Base-by-base conservation (phyloP, 1,140 invertebrate genomes). In the Popillia japonica region DNA sequence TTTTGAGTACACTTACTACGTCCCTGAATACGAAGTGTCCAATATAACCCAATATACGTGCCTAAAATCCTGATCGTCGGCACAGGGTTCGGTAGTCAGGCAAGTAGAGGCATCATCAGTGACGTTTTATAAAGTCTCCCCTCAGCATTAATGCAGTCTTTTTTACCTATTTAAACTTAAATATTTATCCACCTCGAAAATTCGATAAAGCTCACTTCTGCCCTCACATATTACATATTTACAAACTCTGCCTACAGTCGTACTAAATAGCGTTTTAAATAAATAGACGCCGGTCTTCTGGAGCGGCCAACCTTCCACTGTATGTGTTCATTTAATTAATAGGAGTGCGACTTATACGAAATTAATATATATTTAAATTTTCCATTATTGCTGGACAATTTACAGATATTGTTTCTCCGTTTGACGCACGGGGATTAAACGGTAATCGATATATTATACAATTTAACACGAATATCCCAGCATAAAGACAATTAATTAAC, bases 11-110 rank as follows among this genome's bases (percentile, higher is more conserved):
- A 61, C 44, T 77, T 77, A 48, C 44, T 23, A 61, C 22, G 23
- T 11, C 48, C n/a, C 48, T 17, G 75, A 77, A 77, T 77, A 77
- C 75, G 75, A 77, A 77, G 75, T 77, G 75, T 64, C 59, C 75
- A 77, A 77, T 59, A 77, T 64, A 59, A 77, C 75, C 48, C 75
- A 42, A 41, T 48, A 64, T 7, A 59, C 75, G 75, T 77, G 75
- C n/a, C 59, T 27, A 40, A 59, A 77, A 61, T 77, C 22, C 61
- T 11, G 23, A 64, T 64, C 44, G 44, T n/a, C 3, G 61, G 61
- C 22, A 23, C 17, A 22, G 10, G 20, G 17, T 64, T 64, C 61
- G 61, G 22, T 64, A n/a, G 17, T 22, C 23, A 64, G 17, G 17
- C 61, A 22, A 64, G 6, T 9, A 6, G 17, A 27, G 61, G 17